These are phyloP conservation scores for Antheraea yamamai DNA, from an alignment of 2,888 invertebrate genomes.

Conservation along the genomic window DNA sequence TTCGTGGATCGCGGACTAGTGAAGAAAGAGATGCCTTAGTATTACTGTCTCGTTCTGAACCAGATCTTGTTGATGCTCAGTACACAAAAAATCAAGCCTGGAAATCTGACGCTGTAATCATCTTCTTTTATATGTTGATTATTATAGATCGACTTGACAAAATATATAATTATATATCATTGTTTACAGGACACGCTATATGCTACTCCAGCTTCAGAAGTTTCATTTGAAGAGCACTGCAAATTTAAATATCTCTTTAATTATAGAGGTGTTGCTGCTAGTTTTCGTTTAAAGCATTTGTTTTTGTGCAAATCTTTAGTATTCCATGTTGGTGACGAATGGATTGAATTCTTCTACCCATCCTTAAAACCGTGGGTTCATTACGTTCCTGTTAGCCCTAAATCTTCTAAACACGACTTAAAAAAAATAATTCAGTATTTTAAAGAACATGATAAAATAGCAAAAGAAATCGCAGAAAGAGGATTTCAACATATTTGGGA, in stretches of 20 bases:
- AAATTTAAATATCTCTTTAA: constrained; percentile 97
- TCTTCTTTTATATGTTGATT: background rate
- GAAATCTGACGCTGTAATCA: constrained; percentile 91
- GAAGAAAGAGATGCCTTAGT: constrained; percentile 94
- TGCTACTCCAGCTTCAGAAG: constrained; percentile 91
- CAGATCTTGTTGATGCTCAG: constrained; percentile 92
- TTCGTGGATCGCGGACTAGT: constrained; percentile 97
- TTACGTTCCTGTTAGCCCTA: constrained; percentile 90
- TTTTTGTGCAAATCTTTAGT: constrained; percentile 96
- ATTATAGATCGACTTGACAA: background rate
- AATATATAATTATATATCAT: constrained; percentile 5
- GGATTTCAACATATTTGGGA: constrained; percentile 93
- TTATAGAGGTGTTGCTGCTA: constrained; percentile 98
- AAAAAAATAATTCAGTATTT: constrained; percentile 88
- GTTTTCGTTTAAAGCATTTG: constrained; percentile 97
- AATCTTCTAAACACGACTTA: constrained; percentile 86
- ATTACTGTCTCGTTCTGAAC: constrained; percentile 87
- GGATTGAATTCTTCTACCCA: constrained; percentile 97
- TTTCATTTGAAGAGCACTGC: constrained; percentile 95
- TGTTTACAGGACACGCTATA: constrained; percentile 90
- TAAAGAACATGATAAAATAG: constrained; percentile 87
- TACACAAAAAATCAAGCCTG: constrained; percentile 99
- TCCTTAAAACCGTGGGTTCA: constrained; percentile 97
- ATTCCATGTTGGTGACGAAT: constrained; percentile 96
- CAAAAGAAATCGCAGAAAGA: constrained; percentile 89